Evolutionary conservation across 1,140 invertebrate genomes (phyloP), one percentile per base, ranked within the genome.

Genomic region (Harpegnathos saltator): DNA sequence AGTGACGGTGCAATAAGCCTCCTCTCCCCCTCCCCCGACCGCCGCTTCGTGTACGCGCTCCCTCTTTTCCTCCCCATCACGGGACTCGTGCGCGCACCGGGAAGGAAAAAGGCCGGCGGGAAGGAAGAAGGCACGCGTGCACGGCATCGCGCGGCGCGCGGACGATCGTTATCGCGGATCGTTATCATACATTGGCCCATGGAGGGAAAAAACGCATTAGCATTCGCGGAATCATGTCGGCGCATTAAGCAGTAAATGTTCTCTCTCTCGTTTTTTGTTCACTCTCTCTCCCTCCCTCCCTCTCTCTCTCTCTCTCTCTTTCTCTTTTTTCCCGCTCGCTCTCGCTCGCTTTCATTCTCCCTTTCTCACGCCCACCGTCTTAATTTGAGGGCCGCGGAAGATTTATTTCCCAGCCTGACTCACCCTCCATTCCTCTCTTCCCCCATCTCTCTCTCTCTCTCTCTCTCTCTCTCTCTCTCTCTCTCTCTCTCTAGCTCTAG

Each of bases 341-440:
- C 29, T 63, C n/a, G n/a, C n/a, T 48, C 44, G 5, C 33, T 15
- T 29, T 52, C 44, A 4, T 17, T 17, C 29, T 19, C 71, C 11
- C 5, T 17, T 4, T 61, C 56, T 17, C 22, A 44, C 38, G 38
- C 26, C 56, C 19, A 22, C 22, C 56, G 62, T 77, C 74, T 77
- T 77, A 77, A 77, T 77, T 77, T 54, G 74, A 77, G 74, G 62
- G 15, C 74, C 74, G 62, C 74, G 74, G 74, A 77, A 77, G 74
- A 77, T 77, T 77, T 77, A 77, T 77, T 66, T 81, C 68, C 68
- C n/a, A 15, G 33, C 29, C 77, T 58, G 17, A 38, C 62, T 54
- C 24, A 22, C 62, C 50, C n/a, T 58, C 52, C 29, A 44, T 69
- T 12, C 0, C 29, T 7, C 7, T 5, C 14, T 19, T n/a, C 2